A percentile compares a stretch with the other conserved stretches of the same genome.
Conservation (phyloP, 2,113 vertebrate species). For the Poeciliopsis retropinna region DNA sequence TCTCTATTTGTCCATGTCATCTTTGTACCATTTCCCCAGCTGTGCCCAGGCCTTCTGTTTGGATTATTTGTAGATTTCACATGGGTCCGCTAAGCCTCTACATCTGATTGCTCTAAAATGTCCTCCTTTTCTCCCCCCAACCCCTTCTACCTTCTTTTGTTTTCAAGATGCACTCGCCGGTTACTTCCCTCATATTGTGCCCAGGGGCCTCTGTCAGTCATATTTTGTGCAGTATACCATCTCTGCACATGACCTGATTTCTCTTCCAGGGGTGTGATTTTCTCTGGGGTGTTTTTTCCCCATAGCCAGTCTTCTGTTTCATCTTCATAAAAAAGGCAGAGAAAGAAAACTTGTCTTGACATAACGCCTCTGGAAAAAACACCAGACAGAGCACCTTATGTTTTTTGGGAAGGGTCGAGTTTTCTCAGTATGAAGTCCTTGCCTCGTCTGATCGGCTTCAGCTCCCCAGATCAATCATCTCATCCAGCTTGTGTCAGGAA, state of each 20-base stretch:
- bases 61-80: conserved; percentile 49
- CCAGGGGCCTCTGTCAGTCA: conserved; percentile 28
- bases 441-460: conserved; percentile 2
- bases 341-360: neutral
- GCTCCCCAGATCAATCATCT: conserved; percentile 1
- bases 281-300: conserved; percentile 9
- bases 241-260: conserved; percentile 47
- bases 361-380: conserved; percentile 15
- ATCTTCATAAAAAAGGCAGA: conserved; percentile 26
- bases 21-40: conserved; percentile 52
- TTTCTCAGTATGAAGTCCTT: neutral
- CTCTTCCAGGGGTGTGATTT: conserved; percentile 16
- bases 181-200: conserved; percentile 9
- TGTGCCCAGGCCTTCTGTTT: conserved; percentile 45
- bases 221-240: conserved; percentile 5
- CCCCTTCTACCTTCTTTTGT: conserved; percentile 20
- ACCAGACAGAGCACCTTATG: conserved; percentile 13
- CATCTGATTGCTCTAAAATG: conserved; percentile 32
- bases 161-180: conserved; percentile 21
- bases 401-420: neutral
- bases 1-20: conserved; percentile 52
- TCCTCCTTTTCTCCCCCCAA: neutral
- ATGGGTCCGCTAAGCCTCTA: conserved; percentile 30
- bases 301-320: conserved; percentile 26
- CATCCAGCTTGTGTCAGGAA: neutral